Evolutionary conservation across 2,113 vertebrate genomes (phyloP).

Genomic region (Balaenoptera acutorostrata): DNA sequence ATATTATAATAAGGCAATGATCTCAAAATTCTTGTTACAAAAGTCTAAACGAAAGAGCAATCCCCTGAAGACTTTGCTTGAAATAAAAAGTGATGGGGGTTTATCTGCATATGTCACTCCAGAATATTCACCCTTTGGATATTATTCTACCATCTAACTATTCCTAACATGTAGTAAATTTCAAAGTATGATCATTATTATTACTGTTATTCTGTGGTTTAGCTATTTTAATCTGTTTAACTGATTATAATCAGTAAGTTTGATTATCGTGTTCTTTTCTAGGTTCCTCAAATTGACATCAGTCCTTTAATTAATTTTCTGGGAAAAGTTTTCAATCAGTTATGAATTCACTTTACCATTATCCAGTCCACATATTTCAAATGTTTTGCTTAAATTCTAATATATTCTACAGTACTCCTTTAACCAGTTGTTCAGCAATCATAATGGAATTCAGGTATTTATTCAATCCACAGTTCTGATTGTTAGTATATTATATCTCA

Average conservation of each 20-base stretch:
- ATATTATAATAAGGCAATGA: background rate
- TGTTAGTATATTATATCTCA: background rate
- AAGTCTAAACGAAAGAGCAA: background rate
- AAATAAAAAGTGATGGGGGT: background rate
- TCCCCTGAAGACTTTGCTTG: background rate
- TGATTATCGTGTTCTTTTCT: background rate
- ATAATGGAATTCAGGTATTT: conserved; percentile 3
- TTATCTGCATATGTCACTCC: background rate
- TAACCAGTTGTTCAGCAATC: background rate
- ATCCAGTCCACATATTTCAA: background rate
- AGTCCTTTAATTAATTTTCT: background rate
- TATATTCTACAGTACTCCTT: background rate
- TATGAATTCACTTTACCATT: background rate
- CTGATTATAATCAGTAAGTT: background rate
- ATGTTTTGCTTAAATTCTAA: background rate
- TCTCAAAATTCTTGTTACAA: background rate
- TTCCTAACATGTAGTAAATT: background rate
- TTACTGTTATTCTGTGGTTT: background rate
- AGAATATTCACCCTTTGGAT: background rate
- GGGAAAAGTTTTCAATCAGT: background rate
- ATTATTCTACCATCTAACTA: background rate
- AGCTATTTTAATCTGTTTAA: background rate
- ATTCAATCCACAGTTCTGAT: background rate
- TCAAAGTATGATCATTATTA: background rate
- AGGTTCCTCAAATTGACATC: background rate